Evolutionary conservation across 2,797 vertebrate species (phyloP), one percentile per base, ranked within the genome.

Genomic region (Argya squamiceps): DNA sequence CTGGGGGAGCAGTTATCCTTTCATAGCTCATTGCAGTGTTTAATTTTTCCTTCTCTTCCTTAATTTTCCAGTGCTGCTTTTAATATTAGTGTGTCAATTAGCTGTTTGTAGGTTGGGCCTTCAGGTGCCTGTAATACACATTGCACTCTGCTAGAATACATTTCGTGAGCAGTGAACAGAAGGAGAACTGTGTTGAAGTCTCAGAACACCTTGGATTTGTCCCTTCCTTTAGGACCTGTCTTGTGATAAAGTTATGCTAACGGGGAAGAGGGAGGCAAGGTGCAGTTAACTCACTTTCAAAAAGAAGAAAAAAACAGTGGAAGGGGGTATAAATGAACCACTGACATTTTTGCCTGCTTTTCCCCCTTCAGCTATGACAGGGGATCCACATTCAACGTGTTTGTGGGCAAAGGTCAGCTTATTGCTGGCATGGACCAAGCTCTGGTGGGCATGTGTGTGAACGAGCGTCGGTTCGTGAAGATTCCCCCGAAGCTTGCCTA

Each of bases 401-500:
- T 98, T 96, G 98, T 99, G 94, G 99, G 99, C 19, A 99, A 98
- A 97, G 99, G 98, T 55, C 99, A 99, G 84, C 98, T 99, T 80
- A 99, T 99, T 60, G 97, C 98, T 50, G 99, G 99, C 36, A 99
- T 99, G 99, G 99, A 99, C 97, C 99, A 99, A 94, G 99, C 99
- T 50, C 98, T 99, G 93, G 97, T 99, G 1, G 99, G 99, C 53
- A 99, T 99, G 99, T 99, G 99, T 7, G 98, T 99, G 68, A 99
- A 99, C 0, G 98, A 99, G 97, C 98, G 99, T 46, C 98, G 99
- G 0, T 98, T 99, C 5, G 98, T 99, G 87, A 99, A 98, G 91
- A 99, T 99, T 59, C 99, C 99, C 8, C 99, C 99, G 9, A 97
- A 98, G 9, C 98, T 99, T 0, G 99, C 99, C 92, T 99, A 99